These are phyloP conservation scores for Pan troglodytes DNA, from an alignment of 2,113 vertebrate genomes.

Conservation along the genomic window NHGRI_mPanTro3-v2.1_pri NC_072403.2:94927501-94928000, in stretches of 20 bases:
- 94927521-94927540: constrained; percentile 26
- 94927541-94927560: not conserved
- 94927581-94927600: constrained; percentile 7
- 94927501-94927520: not conserved
- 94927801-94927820: not conserved
- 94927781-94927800: not conserved
- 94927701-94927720: not conserved
- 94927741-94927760: not conserved
- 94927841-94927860: constrained; percentile 29
- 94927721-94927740: not conserved
- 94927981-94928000: not conserved
- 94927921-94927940: not conserved
- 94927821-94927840: not conserved
- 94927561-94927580: not conserved
- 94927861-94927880: not conserved
- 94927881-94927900: not conserved
- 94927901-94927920: not conserved
- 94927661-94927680: not conserved
- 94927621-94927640: not conserved
- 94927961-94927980: not conserved
- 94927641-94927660: not conserved
- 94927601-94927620: not conserved
- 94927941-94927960: not conserved
- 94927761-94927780: not conserved
- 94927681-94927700: not conserved